Evolutionary conservation across 1,140 invertebrate genomes (phyloP).

Genomic region (Marisa cornuarietis): DNA sequence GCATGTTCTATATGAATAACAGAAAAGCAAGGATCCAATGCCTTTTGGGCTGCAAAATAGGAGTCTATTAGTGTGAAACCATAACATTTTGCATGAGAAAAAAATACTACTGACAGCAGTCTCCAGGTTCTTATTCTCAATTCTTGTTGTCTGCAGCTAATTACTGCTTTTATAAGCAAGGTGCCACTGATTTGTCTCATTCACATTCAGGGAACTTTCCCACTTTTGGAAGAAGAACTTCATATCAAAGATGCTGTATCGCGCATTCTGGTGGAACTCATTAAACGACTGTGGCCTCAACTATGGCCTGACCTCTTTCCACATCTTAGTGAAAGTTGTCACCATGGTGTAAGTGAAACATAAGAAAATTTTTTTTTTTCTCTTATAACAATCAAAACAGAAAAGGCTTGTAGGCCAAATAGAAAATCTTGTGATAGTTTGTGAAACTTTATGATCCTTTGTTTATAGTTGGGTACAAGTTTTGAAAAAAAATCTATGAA

Average conservation of each 20-base stretch:
- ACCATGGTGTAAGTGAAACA: constrained; percentile 69
- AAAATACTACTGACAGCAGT: no score
- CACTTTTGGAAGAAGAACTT: constrained; percentile 67
- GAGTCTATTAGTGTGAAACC: no score
- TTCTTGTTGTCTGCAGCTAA: neutral
- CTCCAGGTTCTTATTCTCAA: neutral
- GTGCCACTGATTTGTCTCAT: constrained; percentile 9
- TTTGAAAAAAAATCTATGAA: no score
- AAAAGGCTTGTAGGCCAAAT: neutral
- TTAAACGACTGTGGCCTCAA: constrained; percentile 95
- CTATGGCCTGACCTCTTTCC: constrained; percentile 87
- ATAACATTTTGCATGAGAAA: no score
- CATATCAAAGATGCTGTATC: constrained; percentile 89
- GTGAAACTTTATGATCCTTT: no score
- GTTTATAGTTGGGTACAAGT: no score
- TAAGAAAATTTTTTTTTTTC: neutral
- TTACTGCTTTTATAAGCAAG: neutral
- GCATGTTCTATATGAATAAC: neutral
- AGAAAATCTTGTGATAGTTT: neutral
- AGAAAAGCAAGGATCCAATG: neutral
- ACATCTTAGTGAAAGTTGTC: constrained; percentile 77
- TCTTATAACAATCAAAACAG: neutral
- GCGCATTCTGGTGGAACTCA: constrained; percentile 90
- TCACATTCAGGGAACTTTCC: constrained; percentile 49
- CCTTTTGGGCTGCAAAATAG: neutral